Evolutionary conservation across 2,888 invertebrate species (phyloP).

Genomic region (Leucania comma): DNA sequence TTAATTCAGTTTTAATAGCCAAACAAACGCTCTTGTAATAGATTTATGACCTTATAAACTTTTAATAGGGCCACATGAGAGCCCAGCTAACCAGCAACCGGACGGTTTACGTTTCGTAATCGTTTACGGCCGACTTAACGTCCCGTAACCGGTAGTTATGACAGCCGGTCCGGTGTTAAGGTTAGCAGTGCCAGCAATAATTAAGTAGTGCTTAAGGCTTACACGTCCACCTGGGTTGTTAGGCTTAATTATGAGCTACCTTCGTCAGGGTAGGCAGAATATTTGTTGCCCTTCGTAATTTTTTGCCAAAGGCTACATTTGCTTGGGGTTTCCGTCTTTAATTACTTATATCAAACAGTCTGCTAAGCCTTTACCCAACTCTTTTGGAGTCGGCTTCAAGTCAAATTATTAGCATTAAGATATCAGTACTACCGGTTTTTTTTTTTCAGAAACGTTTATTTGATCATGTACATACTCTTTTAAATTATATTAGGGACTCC

Average conservation of each 20-base stretch:
- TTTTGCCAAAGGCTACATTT: not conserved
- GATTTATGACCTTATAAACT: constrained; percentile 48
- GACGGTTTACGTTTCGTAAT: constrained; percentile 42
- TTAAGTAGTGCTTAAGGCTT: constrained; percentile 33
- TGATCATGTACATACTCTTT: no score
- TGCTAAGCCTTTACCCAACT: no score
- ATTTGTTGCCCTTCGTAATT: constrained; percentile 3
- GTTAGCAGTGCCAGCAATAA: constrained; percentile 8
- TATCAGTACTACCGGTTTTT: no score
- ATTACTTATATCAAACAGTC: no score
- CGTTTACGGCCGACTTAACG: constrained; percentile 35
- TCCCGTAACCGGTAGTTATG: constrained; percentile 27
- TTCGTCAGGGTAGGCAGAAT: not conserved
- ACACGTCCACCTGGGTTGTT: constrained; percentile 3
- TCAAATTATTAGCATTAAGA: no score
- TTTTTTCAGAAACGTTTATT: no score
- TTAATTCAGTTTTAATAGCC: constrained; percentile 19
- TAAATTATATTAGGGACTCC: no score
- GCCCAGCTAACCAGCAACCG: constrained; percentile 23
- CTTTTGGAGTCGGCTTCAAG: no score
- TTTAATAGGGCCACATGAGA: constrained; percentile 41
- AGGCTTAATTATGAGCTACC: constrained; percentile 17
- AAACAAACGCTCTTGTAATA: constrained; percentile 38
- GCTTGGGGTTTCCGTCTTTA: not conserved
- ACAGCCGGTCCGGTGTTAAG: not conserved